A percentile compares a stretch with the other conserved stretches of the same genome.
These are phyloP conservation scores for Andrena hattorfiana DNA, from an alignment of 2,888 invertebrate species.

Conservation along the genomic window DNA sequence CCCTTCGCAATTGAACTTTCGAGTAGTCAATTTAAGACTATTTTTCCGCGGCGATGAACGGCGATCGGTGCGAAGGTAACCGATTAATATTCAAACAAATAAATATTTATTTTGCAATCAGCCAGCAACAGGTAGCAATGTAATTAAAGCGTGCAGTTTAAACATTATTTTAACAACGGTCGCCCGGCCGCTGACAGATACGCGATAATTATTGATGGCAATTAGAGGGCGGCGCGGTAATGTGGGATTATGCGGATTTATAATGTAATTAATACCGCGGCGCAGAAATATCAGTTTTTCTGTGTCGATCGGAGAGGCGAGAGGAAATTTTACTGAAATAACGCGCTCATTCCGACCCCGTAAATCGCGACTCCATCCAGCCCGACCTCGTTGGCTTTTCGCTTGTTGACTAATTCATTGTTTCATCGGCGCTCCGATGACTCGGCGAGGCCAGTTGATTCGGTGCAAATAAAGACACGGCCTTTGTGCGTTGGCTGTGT, in stretches of 20 bases:
- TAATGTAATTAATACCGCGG: conserved; percentile 71
- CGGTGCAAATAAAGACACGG: conserved; percentile 12
- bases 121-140: conserved; percentile 74
- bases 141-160: conserved; percentile 74
- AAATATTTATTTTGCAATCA: conserved; percentile 75
- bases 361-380: conserved; percentile 51
- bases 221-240: conserved; percentile 70
- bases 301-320: conserved; percentile 59
- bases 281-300: conserved; percentile 73
- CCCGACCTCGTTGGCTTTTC: conserved; percentile 44
- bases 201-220: conserved; percentile 75
- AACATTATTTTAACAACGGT: conserved; percentile 74
- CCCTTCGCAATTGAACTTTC: conserved; percentile 4
- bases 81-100: conserved; percentile 74
- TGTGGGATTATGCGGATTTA: conserved; percentile 72
- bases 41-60: conserved; percentile 55
- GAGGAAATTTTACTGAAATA: conserved; percentile 72
- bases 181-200: conserved; percentile 67
- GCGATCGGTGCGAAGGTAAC: conserved; percentile 36
- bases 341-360: conserved; percentile 58
- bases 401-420: conserved; percentile 56
- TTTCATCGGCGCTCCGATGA: conserved; percentile 46
- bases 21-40: conserved; percentile 35
- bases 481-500: background rate
- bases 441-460: conserved; percentile 14